Evolutionary conservation across 2,113 vertebrate genomes (phyloP), one percentile per base, ranked within the genome.

Genomic region (Rhinichthys klamathensis): DNA sequence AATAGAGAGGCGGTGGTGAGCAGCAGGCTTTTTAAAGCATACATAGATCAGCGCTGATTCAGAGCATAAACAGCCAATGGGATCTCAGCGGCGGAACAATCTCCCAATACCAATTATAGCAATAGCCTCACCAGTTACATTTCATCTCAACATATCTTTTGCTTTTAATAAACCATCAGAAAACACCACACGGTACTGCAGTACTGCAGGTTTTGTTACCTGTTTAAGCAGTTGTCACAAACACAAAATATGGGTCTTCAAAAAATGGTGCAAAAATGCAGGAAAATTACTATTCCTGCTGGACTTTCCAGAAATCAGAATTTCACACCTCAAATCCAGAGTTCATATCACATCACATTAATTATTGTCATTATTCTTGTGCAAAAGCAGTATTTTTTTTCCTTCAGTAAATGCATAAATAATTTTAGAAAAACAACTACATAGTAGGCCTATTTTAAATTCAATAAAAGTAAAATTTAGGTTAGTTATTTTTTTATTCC

Each of bases 1-100:
- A 84, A 70, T 84, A 86, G 70, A 85, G 38, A 18, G 56, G 30
- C 27, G 38, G 78, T 15, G 25, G 6, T 85, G 54, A 77, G 77
- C 82, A 54, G 61, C 35, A 25, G 82, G 44, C 63, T 85, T 81
- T 69, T 65, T 25, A 67, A 65, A 49, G 61, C 61, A 81, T 12
- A 23, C 61, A 51, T 65, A 67, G 61, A 81, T 67, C 60, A 67
- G 44, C 18, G 13, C 60, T 81, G 80, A 81, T 81, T 46, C 67
- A 51, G 44, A 35, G 61, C 18, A 51, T 69, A 69, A 69, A 81
- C 80, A 54, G 80, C 44, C 41, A 35, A 69, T 81, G 44, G 18
- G 61, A 81, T 51, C 80, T 51, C n/a, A 49, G 44, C 3, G 6
- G 27, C 2, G 2, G 44, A 69, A 81, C 58, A 32, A 21, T 81